These are phyloP conservation scores for Haliclona indistincta DNA, from an alignment of 37 sponge, comb jelly and placozoan species.

Conservation along the genomic window DNA sequence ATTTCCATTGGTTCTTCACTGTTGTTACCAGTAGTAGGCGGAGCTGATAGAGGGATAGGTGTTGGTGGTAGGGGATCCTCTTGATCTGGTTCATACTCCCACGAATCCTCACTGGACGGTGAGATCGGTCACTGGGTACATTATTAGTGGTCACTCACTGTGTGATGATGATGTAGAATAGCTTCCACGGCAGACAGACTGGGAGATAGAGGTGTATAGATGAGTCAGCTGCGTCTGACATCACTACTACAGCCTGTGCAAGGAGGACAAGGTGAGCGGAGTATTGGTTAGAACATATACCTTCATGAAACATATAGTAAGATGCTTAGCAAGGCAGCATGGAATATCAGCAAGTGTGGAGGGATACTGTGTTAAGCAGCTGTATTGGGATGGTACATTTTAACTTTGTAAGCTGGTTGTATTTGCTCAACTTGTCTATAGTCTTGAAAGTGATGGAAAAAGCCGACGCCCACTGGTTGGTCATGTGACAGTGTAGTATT, in stretches of 20 bases:
- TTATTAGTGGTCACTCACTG: slow-evolving; percentile 28
- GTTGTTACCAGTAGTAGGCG: not conserved
- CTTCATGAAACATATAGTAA: not conserved
- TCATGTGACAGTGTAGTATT: too few species aligned
- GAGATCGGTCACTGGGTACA: too few species aligned
- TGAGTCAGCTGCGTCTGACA: slow-evolving; percentile 34
- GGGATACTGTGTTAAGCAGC: too few species aligned
- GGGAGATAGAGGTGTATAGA: slow-evolving; percentile 25
- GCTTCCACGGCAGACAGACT: slow-evolving; percentile 49
- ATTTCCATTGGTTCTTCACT: too few species aligned
- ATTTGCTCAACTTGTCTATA: too few species aligned
- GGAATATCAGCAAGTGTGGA: too few species aligned
- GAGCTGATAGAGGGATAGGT: not conserved
- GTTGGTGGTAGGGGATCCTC: not conserved
- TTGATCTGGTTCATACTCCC: not conserved
- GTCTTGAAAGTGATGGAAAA: too few species aligned
- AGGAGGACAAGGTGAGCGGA: not conserved
- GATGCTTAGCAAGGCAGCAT: too few species aligned
- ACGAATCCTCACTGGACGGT: too few species aligned
- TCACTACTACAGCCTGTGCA: slow-evolving; percentile 19
- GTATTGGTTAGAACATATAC: not conserved
- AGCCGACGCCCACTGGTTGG: too few species aligned
- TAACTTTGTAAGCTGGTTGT: too few species aligned
- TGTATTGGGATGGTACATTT: too few species aligned
- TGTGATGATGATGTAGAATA: slow-evolving; percentile 50